These are phyloP conservation scores for Pseudorasbora parva DNA, from an alignment of 2,113 vertebrate species.

Conservation along the genomic window DNA sequence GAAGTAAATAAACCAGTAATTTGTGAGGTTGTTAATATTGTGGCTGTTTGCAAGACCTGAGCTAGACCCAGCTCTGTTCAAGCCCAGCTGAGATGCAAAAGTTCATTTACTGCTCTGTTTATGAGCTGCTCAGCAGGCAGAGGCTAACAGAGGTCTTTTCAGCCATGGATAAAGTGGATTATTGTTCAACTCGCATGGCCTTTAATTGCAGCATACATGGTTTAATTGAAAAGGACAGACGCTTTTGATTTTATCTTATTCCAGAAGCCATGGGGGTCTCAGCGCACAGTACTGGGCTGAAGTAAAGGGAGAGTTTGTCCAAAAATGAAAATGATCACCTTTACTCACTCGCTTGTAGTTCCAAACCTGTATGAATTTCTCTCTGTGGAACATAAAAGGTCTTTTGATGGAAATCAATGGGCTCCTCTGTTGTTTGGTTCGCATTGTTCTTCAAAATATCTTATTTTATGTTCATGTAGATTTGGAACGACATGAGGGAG, in stretches of 20 bases:
- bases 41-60: neutral
- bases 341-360: neutral
- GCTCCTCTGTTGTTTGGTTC: neutral
- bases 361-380: neutral
- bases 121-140: slow-evolving; percentile 19
- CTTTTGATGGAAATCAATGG: neutral
- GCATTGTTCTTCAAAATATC: no score
- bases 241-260: slow-evolving; percentile 24
- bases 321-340: neutral
- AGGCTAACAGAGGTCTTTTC: slow-evolving; percentile 43
- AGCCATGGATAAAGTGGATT: slow-evolving; percentile 24
- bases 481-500: no score
- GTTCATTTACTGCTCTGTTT: slow-evolving; percentile 33
- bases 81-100: slow-evolving; percentile 7
- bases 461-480: no score
- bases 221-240: slow-evolving; percentile 61
- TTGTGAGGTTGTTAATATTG: slow-evolving; percentile 28
- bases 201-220: slow-evolving; percentile 50
- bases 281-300: neutral
- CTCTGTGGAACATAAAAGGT: neutral
- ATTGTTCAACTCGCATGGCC: slow-evolving; percentile 34
- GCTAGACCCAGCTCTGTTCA: neutral
- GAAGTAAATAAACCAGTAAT: slow-evolving; percentile 46
- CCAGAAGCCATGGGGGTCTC: slow-evolving; percentile 16
- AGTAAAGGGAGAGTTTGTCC: neutral